phyloP scores from a whole-genome alignment of 2,888 invertebrate genomes.

The Agriopis aurantiaria region DNA sequence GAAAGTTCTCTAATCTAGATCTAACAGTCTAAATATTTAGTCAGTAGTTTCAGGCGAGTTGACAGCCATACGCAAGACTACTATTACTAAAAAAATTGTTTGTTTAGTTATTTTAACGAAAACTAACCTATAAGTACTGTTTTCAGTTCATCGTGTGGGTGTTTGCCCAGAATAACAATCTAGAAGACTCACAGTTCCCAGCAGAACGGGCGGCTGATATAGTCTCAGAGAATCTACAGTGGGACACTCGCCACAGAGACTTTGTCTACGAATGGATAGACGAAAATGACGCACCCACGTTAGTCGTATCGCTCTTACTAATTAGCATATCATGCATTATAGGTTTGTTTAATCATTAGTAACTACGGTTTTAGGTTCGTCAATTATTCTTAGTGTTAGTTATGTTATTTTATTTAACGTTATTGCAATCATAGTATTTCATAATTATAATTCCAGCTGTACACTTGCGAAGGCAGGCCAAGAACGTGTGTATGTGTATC shows the following conservation, averaged over 20 bases:
- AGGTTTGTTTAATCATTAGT: conserved; percentile 61
- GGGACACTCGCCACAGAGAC: conserved; percentile 56
- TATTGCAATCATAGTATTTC: conserved; percentile 7
- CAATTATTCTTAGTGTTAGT: background rate
- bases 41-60: too few species aligned
- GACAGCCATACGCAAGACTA: too few species aligned
- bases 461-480: background rate
- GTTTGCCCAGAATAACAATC: conserved; percentile 58
- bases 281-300: conserved; percentile 69
- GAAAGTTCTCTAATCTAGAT: too few species aligned
- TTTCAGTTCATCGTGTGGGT: conserved; percentile 71
- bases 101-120: too few species aligned
- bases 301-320: conserved; percentile 64
- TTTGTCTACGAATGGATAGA: conserved; percentile 77
- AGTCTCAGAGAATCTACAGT: conserved; percentile 57
- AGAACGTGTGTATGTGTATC: too few species aligned
- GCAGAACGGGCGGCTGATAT: conserved; percentile 51
- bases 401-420: background rate
- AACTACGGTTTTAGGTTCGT: background rate
- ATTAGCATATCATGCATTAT: conserved; percentile 61
- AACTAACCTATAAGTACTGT: background rate
- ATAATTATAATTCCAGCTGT: background rate
- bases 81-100: too few species aligned
- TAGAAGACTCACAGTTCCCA: conserved; percentile 58
- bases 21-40: too few species aligned